These are phyloP conservation scores for Goniozus legneri DNA, from an alignment of 1,140 invertebrate genomes.

Conservation along the genomic window DNA sequence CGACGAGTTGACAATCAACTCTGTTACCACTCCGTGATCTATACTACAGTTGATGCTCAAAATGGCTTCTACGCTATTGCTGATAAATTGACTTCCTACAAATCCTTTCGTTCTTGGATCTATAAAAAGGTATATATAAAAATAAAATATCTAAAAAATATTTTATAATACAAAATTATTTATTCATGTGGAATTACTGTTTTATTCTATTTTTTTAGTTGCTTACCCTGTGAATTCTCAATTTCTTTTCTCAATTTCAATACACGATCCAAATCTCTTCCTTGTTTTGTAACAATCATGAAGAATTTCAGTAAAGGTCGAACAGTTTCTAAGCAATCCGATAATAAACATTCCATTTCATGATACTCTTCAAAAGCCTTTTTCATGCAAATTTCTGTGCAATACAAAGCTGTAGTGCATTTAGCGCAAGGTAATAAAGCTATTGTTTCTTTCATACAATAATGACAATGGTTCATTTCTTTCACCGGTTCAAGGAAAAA, in stretches of 20 bases:
- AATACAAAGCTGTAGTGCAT: slow-evolving; percentile 1
- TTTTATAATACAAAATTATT: neutral
- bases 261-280: no score
- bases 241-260: neutral
- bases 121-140: neutral
- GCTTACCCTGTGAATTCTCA: no score
- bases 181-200: no score
- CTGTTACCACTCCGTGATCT: neutral
- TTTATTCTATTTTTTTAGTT: neutral
- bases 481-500: neutral
- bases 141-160: neutral
- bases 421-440: neutral
- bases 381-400: neutral
- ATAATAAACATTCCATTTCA: slow-evolving; percentile 5
- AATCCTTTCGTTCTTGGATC: neutral
- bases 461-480: neutral
- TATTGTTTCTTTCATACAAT: neutral
- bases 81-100: neutral
- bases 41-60: neutral
- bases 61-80: neutral
- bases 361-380: slow-evolving; percentile 3
- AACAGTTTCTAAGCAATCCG: neutral
- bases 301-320: neutral
- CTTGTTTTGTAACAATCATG: slow-evolving; percentile 1
- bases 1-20: neutral